phyloP scores from a whole-genome alignment of 2,888 invertebrate genomes.

The Drosophila setosimentum region DNA sequence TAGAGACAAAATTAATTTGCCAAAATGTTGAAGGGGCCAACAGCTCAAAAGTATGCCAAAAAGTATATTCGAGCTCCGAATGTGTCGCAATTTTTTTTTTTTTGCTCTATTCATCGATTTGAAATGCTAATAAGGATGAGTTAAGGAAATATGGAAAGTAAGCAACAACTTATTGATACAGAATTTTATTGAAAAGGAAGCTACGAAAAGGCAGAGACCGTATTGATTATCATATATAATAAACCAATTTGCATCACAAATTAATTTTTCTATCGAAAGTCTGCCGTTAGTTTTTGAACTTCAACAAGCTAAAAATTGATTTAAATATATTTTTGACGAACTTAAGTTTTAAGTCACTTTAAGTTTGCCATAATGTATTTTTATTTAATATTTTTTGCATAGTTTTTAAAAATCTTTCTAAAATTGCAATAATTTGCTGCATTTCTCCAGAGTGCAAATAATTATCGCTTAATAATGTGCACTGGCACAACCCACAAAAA shows the following conservation, averaged over 20 bases:
- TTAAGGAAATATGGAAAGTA: slow-evolving; percentile 21
- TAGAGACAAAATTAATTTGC: slow-evolving; percentile 59
- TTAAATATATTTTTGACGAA: not conserved
- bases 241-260: slow-evolving; percentile 1
- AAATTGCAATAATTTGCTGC: slow-evolving; percentile 49
- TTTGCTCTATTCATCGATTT: slow-evolving; percentile 12
- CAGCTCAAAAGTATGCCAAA: slow-evolving; percentile 31
- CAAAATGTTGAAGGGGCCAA: slow-evolving; percentile 23
- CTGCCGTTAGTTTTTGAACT: not conserved
- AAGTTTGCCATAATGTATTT: slow-evolving; percentile 1
- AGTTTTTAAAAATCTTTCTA: slow-evolving; percentile 8
- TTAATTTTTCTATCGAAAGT: not conserved
- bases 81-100: slow-evolving; percentile 11
- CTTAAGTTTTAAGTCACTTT: not conserved
- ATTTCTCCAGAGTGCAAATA: slow-evolving; percentile 51
- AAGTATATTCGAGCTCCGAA: slow-evolving; percentile 7
- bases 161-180: not conserved
- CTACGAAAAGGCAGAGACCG: not conserved
- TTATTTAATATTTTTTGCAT: slow-evolving; percentile 10
- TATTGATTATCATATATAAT: not conserved
- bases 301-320: not conserved
- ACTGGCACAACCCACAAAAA: slow-evolving; percentile 42
- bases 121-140: slow-evolving; percentile 26
- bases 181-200: slow-evolving; percentile 28
- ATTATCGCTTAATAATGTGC: slow-evolving; percentile 81